phyloP scores from a whole-genome alignment of 2,113 vertebrate species.

The Neopipo cinnamomea region DNA sequence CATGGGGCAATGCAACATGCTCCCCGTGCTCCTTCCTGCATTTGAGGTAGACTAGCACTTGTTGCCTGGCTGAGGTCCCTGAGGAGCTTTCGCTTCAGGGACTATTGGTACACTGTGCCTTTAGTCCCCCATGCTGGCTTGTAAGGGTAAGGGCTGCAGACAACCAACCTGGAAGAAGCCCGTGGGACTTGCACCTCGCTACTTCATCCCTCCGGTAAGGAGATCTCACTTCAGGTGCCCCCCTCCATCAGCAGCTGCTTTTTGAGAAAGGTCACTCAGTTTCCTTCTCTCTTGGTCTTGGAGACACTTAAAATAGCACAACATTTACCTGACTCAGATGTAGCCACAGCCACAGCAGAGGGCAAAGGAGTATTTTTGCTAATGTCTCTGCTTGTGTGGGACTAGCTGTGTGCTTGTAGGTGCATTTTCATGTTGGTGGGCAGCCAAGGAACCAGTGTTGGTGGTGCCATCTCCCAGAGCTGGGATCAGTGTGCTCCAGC shows the following conservation, averaged over 20 bases:
- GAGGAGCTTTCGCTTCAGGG: not conserved
- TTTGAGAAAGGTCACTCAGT: not conserved
- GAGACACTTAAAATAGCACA: not conserved
- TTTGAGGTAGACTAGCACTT: not conserved
- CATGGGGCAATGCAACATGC: not conserved
- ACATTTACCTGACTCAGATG: not conserved
- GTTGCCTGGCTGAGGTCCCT: not conserved
- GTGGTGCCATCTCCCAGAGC: not conserved
- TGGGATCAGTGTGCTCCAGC: not conserved
- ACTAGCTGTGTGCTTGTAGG: not conserved
- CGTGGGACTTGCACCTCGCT: not conserved
- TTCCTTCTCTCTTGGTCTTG: not conserved
- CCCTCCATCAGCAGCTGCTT: not conserved
- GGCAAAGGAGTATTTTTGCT: not conserved
- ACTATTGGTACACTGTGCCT: not conserved
- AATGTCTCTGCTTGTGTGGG: not conserved
- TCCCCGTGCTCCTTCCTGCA: fast-evolving
- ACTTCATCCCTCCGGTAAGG: not conserved
- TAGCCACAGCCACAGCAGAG: not conserved
- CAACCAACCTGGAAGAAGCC: not conserved
- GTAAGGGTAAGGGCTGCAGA: fast-evolving
- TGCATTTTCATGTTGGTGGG: not conserved
- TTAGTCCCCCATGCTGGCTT: not conserved
- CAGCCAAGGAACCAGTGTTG: not conserved
- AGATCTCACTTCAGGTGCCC: not conserved